Evolutionary conservation across 2,797 vertebrate species (phyloP).

Genomic region (Muraenolepis orangiensis): DNA sequence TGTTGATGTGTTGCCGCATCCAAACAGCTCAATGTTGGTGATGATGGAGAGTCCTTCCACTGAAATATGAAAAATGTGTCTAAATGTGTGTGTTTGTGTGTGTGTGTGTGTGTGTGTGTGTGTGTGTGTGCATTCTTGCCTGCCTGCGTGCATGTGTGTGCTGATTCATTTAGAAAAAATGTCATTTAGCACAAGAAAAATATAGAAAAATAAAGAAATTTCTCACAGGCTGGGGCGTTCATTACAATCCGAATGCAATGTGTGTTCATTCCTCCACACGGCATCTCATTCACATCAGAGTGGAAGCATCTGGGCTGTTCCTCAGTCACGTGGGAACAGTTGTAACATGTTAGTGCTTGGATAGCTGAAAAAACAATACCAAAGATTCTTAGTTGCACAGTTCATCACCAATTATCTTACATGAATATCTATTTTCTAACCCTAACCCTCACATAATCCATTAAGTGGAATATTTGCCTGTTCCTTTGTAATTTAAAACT

Average conservation of each 20-base stretch:
- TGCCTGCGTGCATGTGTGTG: not conserved
- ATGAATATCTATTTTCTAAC: not conserved
- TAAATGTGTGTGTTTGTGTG: too few relatives aligned
- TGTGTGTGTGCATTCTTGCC: not conserved
- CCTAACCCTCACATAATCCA: not conserved
- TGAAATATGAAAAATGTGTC: too few relatives aligned
- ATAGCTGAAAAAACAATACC: not conserved
- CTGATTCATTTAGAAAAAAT: not conserved
- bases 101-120: too few relatives aligned
- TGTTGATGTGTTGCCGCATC: not conserved
- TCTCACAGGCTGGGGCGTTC: not conserved
- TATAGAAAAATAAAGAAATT: not conserved
- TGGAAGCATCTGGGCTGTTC: not conserved
- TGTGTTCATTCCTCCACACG: not conserved
- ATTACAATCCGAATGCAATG: not conserved
- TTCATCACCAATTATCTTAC: not conserved
- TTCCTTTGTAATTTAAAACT: not conserved
- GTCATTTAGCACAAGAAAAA: not conserved
- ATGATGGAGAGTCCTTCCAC: too few relatives aligned
- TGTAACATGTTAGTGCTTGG: not conserved
- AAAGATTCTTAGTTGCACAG: not conserved
- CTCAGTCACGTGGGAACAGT: not conserved
- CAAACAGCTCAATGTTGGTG: not conserved
- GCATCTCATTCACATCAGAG: not conserved
- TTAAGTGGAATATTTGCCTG: not conserved